phyloP scores from a whole-genome alignment of 2,797 vertebrate genomes.

The Acanthurus lineatus region DNA sequence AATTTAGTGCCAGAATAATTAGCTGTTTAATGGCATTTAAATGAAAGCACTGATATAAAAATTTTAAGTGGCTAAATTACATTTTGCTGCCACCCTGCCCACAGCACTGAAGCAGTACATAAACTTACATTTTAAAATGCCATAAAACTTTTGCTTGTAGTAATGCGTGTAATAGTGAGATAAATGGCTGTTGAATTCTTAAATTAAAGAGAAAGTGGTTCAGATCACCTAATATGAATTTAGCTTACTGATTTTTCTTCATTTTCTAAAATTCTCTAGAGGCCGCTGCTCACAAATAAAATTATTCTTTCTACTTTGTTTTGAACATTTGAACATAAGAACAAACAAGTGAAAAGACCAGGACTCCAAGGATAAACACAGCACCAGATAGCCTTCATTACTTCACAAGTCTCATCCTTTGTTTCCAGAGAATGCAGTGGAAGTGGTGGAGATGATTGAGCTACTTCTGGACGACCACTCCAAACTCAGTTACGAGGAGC shows the following conservation, averaged over 20 bases:
- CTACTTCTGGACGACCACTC: constrained; percentile 79
- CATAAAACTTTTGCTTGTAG: no score
- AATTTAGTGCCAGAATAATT: no score
- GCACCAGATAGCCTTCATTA: not conserved
- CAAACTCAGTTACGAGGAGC: constrained; percentile 76
- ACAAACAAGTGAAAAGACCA: not conserved
- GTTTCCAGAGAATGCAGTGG: constrained; percentile 85
- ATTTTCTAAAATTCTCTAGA: no score
- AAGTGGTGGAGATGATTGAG: constrained; percentile 86
- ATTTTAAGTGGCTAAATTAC: no score
- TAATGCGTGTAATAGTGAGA: no score
- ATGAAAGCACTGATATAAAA: no score
- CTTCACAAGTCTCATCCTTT: not conserved
- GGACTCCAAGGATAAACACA: not conserved
- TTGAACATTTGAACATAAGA: not conserved
- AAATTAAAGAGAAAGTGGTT: not conserved
- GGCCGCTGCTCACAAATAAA: no score
- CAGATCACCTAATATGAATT: not conserved
- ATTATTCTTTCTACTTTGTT: not conserved
- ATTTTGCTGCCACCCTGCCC: no score
- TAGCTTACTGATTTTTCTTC: not conserved
- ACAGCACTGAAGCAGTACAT: no score
- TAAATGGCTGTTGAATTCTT: not conserved
- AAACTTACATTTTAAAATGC: no score
- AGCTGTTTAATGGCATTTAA: no score